Base-by-base conservation (phyloP, 1,140 invertebrate genomes). In the Atta texana region DNA sequence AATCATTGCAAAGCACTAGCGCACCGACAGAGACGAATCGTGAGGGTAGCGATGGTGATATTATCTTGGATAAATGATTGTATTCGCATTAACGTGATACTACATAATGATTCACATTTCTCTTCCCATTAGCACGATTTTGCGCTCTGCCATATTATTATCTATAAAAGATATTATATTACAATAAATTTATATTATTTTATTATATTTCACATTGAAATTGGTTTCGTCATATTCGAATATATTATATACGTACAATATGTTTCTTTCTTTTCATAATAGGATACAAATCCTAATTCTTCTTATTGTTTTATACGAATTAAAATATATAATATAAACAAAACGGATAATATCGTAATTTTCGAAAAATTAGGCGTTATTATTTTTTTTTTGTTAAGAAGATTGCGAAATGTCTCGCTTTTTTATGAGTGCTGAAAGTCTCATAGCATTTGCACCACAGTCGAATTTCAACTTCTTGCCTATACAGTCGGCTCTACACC, bases 1-100 rank as follows among this genome's bases (percentile, higher is more conserved):
- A 90, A 88, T 90, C 81, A 90, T 86, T 68, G 74, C 86, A 76
- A 85, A 82, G 76, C 88, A 44, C 69, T 63, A 77, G 80, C 51
- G 24, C 63, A 44, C 72, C 78, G 91, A 88, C 86, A 24, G 68
- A 85, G 87, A 90, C 85, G 61, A 90, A 92, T 92, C 68, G 87
- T 18, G 72, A 68, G 81, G 76, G 39, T 74, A 87, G 85, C 80
- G 55, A 51, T 77, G 80, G 74, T 18, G 89, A 90, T 90, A 90
- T 89, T 90, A 89, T 90, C 85, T 89, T 75, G 80, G 76, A 76
- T 90, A 90, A 90, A 90, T 88, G 87, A 90, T 88, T 90, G 89
- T 87, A 57, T 78, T 89, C 88, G 71, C 64, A 90, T 90, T 87
- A 89, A 88, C 86, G 86, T 51, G 61, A 5, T 21, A 28, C 44